Base-by-base conservation (phyloP, 2,888 invertebrate genomes). In the Anagyrus pseudococci region DNA sequence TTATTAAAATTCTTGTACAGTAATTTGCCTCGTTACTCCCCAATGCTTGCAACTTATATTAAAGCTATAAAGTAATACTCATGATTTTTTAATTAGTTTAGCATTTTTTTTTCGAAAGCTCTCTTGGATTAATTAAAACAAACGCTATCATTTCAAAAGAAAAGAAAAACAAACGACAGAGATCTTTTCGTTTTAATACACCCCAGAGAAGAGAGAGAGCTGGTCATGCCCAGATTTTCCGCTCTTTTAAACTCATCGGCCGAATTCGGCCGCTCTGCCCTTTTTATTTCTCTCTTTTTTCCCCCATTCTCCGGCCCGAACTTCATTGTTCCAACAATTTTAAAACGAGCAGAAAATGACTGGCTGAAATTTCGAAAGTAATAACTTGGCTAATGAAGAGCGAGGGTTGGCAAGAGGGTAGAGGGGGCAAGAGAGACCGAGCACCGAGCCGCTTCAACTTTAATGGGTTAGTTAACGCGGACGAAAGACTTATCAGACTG, bases 391-490 rank as follows among this genome's bases (percentile, higher is more conserved):
- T 69, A 72, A 75, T 71, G 69, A 73, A 68, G 10, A 58, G 57
- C 57, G 67, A 67, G n/a, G n/a, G n/a, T n/a, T n/a, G n/a, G n/a
- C n/a, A n/a, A n/a, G n/a, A n/a, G n/a, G n/a, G n/a, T n/a, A n/a
- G n/a, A n/a, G n/a, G n/a, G n/a, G n/a, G n/a, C n/a, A n/a, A n/a
- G n/a, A n/a, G n/a, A n/a, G n/a, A n/a, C n/a, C n/a, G n/a, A n/a
- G n/a, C n/a, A 71, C 71, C 2, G 33, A 6, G 37, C 41, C 65
- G 68, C 68, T 75, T 73, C 67, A 76, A 75, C 70, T 77, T 77
- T 73, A 74, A 77, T 75, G 70, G 70, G n/a, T 72, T 72, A 72
- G 71, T 75, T 75, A 73, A 73, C 70, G 70, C 71, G 71, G 71
- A 65, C 59, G 54, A 66, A 68, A 67, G 71, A 66, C 70, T 71